Base-by-base conservation (phyloP, 2,888 invertebrate species). In the Electrophaes corylata region DNA sequence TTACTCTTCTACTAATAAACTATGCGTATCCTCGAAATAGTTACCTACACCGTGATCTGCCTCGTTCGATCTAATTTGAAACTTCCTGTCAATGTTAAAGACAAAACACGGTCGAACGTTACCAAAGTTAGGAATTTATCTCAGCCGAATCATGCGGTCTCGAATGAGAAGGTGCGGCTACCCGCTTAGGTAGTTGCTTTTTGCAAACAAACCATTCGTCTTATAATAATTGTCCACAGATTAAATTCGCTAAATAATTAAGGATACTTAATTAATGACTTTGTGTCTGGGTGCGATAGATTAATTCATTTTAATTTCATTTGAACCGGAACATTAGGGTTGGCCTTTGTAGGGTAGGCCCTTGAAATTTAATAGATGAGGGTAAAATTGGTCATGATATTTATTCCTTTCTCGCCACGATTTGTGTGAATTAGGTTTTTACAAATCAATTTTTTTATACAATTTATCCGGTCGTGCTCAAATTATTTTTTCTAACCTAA, bases 191-290 rank as follows among this genome's bases (percentile, higher is more conserved):
- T 66, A 51, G 53, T 53, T 60, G 61, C 59, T 62, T 70, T 72
- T 65, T 64, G 51, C 62, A 63, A 71, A 70, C 71, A 71, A 69
- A 71, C 65, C 72, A 75, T 76, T 72, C 66, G 66, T 76, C 70
- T 71, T 69, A 39, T n/a, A 50, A 14, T 64, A 52, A 60, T 65
- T 56, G 67, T 63, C 65, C 64, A 46, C 52, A 70, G 71, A 76
- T 79, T 73, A 73, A 72, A 69, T 70, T 67, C 55, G 57, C 43
- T 29, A 46, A 43, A 61, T 58, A 58, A 63, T 62, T 48, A 60
- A 51, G 23, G 48, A 51, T 52, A 39, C 33, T 58, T 64, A 60
- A 66, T 64, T 66, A 62, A 66, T 66, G 57, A 55, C 26, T 23
- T 18, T 41, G 18, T 14, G 54, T 48, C 47, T 57, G 47, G 39